A percentile compares a stretch with the other conserved stretches of the same genome.
Evolutionary conservation across 2,113 vertebrate species (phyloP).

Genomic region (Riparia riparia): DNA sequence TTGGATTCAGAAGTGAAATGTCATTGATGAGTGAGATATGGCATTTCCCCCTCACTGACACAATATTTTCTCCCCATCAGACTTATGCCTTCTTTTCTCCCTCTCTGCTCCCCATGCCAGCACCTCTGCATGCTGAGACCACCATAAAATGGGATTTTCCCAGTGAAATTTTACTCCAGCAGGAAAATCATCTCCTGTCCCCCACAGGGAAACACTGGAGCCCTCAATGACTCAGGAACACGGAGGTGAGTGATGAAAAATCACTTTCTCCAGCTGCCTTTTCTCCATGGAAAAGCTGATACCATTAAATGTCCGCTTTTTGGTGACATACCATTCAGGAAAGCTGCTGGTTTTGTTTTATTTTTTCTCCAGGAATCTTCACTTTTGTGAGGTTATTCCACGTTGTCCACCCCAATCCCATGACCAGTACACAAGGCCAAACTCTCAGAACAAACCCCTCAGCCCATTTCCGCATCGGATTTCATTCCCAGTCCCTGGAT

Average conservation of each 20-base stretch:
- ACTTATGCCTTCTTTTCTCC: neutral
- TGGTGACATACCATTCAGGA: neutral
- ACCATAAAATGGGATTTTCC: neutral
- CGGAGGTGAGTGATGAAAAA: neutral
- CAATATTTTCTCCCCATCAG: neutral
- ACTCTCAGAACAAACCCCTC: neutral
- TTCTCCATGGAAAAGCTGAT: neutral
- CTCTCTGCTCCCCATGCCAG: neutral
- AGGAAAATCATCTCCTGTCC: neutral
- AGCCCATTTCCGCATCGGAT: neutral
- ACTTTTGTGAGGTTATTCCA: neutral
- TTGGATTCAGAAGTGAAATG: accelerated
- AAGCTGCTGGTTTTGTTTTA: neutral
- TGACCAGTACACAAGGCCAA: accelerated
- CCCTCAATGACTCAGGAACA: accelerated
- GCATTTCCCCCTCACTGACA: neutral
- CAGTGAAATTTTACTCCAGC: neutral
- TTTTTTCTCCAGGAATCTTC: neutral
- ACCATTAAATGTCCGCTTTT: neutral
- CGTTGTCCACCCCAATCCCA: accelerated
- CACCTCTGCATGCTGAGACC: accelerated
- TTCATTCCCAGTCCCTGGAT: conserved; percentile 39
- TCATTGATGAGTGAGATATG: accelerated
- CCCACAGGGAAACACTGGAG: accelerated
- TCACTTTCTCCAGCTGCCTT: neutral